Percentiles rank a stretch among this genome's conserved stretches.
Evolutionary conservation across 2,888 invertebrate genomes (phyloP).

Genomic region (Chydorus sphaericus): DNA sequence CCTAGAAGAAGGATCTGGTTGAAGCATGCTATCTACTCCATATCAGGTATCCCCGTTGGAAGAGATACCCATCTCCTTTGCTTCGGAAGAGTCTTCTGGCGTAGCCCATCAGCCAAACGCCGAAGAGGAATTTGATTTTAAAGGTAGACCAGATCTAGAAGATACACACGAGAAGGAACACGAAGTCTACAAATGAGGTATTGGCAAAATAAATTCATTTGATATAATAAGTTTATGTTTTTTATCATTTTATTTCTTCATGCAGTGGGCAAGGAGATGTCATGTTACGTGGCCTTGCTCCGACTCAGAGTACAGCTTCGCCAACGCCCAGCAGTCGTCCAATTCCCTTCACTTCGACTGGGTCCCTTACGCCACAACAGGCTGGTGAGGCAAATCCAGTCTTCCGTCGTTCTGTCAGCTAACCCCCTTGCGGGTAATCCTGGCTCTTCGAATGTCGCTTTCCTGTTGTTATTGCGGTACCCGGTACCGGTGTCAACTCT

Average conservation of each 20-base stretch:
- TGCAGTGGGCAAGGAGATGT: background rate
- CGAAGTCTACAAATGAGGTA: background rate
- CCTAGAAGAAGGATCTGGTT: conserved; percentile 44
- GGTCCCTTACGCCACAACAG: background rate
- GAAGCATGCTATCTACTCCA: conserved; percentile 52
- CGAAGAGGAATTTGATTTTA: background rate
- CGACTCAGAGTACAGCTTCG: background rate
- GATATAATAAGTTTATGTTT: background rate
- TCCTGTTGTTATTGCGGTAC: background rate
- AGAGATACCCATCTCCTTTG: background rate
- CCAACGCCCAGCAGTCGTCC: background rate
- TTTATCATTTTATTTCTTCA: background rate
- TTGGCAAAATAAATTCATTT: background rate
- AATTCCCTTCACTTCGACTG: background rate
- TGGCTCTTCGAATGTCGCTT: too few relatives aligned
- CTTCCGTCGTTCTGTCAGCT: background rate
- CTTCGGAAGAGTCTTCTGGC: background rate
- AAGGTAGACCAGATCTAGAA: background rate
- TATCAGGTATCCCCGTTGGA: conserved; percentile 45
- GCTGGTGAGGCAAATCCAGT: background rate
- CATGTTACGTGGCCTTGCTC: background rate
- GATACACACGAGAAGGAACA: background rate
- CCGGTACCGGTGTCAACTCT: background rate
- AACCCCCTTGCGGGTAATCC: too few relatives aligned
- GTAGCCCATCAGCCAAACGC: background rate